Evolutionary conservation across 2,888 invertebrate species (phyloP).

Genomic region (Tipula unca): DNA sequence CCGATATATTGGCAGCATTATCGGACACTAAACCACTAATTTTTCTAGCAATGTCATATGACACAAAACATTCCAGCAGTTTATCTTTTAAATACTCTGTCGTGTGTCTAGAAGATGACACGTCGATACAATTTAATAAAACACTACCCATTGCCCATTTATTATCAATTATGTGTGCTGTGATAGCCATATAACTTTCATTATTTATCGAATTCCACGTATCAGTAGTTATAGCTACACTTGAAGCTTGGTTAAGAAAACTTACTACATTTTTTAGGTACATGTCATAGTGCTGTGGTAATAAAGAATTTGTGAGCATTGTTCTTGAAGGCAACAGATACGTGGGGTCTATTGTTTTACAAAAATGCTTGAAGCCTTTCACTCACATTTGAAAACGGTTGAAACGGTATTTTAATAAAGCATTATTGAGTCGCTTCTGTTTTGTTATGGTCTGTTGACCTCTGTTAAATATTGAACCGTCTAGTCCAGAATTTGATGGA

Average conservation of each 20-base stretch:
- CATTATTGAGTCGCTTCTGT: constrained; percentile 16
- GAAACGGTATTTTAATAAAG: constrained; percentile 29
- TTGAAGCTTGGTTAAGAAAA: constrained; percentile 19
- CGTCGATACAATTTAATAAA: constrained; percentile 24
- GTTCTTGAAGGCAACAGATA: constrained; percentile 29
- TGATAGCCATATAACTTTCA: constrained; percentile 27
- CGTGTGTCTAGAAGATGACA: constrained; percentile 2
- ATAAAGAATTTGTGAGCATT: constrained; percentile 27
- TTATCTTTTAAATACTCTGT: background rate
- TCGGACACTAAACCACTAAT: constrained; percentile 26
- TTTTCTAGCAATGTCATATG: background rate
- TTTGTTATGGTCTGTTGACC: background rate
- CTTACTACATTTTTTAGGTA: constrained; percentile 24
- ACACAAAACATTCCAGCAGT: constrained; percentile 15
- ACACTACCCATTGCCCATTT: constrained; percentile 25
- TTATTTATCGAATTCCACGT: constrained; percentile 28
- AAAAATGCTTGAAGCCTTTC: constrained; percentile 30
- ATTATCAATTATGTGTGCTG: constrained; percentile 27
- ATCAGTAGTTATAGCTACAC: constrained; percentile 27
- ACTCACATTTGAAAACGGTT: constrained; percentile 31
- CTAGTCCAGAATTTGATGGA: background rate
- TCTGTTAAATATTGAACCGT: background rate
- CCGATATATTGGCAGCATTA: constrained; percentile 28
- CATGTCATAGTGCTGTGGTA: constrained; percentile 27
- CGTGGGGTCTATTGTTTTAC: constrained; percentile 28